A percentile compares a stretch with the other conserved stretches of the same genome.
Evolutionary conservation across 53 echinoderm and acorn worm species (phyloP).

Genomic region (Apostichopus leukothele): DNA sequence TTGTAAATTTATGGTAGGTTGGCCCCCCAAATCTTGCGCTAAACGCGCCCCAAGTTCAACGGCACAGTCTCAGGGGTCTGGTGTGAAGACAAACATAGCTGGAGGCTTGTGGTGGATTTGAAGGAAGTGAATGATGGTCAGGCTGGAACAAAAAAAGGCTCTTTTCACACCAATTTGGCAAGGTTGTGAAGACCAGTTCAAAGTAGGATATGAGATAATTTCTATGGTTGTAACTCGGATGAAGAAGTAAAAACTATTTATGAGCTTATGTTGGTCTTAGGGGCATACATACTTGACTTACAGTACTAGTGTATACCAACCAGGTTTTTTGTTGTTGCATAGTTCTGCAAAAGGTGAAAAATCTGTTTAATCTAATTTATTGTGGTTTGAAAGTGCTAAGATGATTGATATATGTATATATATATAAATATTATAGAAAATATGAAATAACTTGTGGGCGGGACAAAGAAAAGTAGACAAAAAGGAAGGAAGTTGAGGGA

Average conservation of each 20-base stretch:
- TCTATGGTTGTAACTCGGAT: neutral
- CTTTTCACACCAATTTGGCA: neutral
- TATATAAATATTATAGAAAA: too few relatives aligned
- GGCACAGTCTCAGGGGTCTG: neutral
- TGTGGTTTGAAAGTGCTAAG: neutral
- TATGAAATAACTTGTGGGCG: too few relatives aligned
- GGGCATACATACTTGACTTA: neutral
- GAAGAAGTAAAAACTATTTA: neutral
- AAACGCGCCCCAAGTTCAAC: neutral
- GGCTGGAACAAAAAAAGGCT: neutral
- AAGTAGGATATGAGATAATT: neutral
- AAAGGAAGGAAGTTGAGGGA: too few relatives aligned
- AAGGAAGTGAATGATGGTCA: neutral
- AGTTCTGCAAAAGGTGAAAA: neutral
- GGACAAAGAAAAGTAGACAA: too few relatives aligned
- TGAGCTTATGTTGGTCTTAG: neutral
- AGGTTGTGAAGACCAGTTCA: neutral
- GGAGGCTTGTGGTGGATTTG: neutral
- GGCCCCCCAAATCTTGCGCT: neutral
- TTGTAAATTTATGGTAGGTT: neutral
- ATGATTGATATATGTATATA: neutral
- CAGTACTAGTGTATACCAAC: too few relatives aligned
- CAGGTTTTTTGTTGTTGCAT: neutral
- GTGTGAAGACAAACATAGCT: neutral
- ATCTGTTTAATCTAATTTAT: neutral